Evolutionary conservation across 2,888 invertebrate species (phyloP), one percentile per base, ranked within the genome.

Genomic region (Eupithecia insigniata): DNA sequence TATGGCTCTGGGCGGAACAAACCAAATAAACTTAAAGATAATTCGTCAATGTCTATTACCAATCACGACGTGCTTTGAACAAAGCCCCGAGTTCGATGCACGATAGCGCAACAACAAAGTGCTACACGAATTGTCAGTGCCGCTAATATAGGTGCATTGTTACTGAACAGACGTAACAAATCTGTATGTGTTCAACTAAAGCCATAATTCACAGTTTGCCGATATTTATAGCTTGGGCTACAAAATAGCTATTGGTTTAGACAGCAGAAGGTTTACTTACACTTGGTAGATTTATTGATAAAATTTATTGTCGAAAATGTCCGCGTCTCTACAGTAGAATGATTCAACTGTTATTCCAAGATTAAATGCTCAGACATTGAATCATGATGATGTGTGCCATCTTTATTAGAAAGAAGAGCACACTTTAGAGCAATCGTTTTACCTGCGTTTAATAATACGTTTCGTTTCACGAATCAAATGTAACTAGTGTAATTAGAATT

Each of bases 141-240:
- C 61, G 62, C 62, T 74, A 79, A 82, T 83, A 79, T 82, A 82
- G 81, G 78, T 81, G 80, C 80, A 78, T 78, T 81, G 81, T 82
- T 83, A 74, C 75, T 74, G 78, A 80, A 82, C 81, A 80, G 79
- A 78, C 82, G 74, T 78, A 82, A 81, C 83, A 84, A 87, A 87
- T 87, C 85, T 84, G 84, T 84, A 79, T 80, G 80, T 84, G 81
- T 82, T 79, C 77, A 87, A 88, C 86, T 84, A 80, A 77, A 82
- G 77, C 87, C 80, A 89, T 90, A 89, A 89, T 82, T 90, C 89
- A 90, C 81, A 78, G 86, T 81, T 82, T 82, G 80, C 83, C 89
- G 83, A 90, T 90, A 90, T 90, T 90, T 90, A 90, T 90, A 80
- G 89, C 87, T 64, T 18, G 16, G 0, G 22, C 36, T n/a, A 62